phyloP scores from a whole-genome alignment of 2,797 vertebrate genomes.

The Scomberomorus guttatus region DNA sequence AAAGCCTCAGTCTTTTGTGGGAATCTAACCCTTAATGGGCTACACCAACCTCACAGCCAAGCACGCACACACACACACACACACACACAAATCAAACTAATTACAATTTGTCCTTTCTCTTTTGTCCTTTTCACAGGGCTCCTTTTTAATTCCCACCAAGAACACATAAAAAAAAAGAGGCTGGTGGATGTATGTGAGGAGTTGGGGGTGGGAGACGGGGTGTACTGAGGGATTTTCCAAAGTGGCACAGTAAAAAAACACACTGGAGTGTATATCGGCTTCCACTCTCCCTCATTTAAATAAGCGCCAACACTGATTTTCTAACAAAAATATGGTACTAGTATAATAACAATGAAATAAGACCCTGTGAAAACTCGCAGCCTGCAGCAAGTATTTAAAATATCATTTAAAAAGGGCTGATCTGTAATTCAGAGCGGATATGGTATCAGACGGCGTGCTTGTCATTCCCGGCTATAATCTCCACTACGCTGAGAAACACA shows the following conservation, averaged over 20 bases:
- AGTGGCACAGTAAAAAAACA: constrained; percentile 81
- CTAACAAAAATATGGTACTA: constrained; percentile 81
- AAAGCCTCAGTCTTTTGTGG: constrained; percentile 63
- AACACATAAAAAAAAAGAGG: constrained; percentile 58
- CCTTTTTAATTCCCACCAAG: constrained; percentile 77
- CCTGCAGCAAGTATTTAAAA: constrained; percentile 84
- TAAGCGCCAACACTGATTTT: constrained; percentile 82
- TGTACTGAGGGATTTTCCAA: constrained; percentile 74
- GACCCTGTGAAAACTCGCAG: constrained; percentile 81
- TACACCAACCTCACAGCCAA: constrained; percentile 53
- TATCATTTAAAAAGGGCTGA: constrained; percentile 85
- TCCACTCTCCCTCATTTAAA: constrained; percentile 81
- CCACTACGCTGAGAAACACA: constrained; percentile 76
- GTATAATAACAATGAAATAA: constrained; percentile 84
- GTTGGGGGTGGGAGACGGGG: constrained; percentile 15
- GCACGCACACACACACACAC: constrained; percentile 54
- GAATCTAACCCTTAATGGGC: constrained; percentile 73
- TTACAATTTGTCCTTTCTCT: constrained; percentile 81
- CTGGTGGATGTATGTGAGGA: constrained; percentile 46
- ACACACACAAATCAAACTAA: constrained; percentile 76
- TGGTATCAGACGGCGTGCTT: constrained; percentile 84
- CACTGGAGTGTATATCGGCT: constrained; percentile 76
- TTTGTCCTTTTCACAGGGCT: constrained; percentile 74
- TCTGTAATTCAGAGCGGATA: constrained; percentile 86
- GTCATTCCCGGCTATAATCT: constrained; percentile 84